Evolutionary conservation across 2,888 invertebrate genomes (phyloP).

Genomic region (Cyrtodaria siliqua): DNA sequence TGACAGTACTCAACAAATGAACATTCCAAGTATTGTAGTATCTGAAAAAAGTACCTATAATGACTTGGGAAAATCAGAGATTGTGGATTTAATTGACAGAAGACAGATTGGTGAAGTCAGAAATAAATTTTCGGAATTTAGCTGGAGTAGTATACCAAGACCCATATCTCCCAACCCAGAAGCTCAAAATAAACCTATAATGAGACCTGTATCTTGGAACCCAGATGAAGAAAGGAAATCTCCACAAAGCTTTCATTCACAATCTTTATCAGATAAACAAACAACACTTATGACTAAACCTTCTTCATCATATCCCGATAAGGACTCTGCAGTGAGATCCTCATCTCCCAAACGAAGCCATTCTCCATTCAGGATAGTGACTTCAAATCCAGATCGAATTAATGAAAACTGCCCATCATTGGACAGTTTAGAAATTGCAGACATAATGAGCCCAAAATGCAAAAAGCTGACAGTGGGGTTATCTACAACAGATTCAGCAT

Average conservation of each 20-base stretch:
- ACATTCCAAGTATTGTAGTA: conserved; percentile 59
- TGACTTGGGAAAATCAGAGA: too few relatives aligned
- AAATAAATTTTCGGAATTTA: not conserved
- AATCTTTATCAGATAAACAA: too few relatives aligned
- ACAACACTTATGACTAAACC: too few relatives aligned
- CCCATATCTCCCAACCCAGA: conserved; percentile 46
- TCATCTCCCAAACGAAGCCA: too few relatives aligned
- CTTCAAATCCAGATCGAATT: too few relatives aligned
- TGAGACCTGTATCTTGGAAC: too few relatives aligned
- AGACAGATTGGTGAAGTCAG: not conserved
- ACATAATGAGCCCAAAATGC: conserved; percentile 64
- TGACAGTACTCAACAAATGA: too few relatives aligned
- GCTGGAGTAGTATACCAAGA: not conserved
- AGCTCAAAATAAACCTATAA: conserved; percentile 14
- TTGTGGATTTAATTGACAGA: not conserved
- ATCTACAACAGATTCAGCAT: conserved; percentile 21
- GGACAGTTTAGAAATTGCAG: conserved; percentile 77
- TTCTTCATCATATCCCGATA: too few relatives aligned
- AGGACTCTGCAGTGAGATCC: too few relatives aligned
- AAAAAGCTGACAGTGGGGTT: not conserved
- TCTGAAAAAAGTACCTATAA: conserved; percentile 36
- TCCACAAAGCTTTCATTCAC: too few relatives aligned
- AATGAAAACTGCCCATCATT: conserved; percentile 27
- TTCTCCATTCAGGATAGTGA: too few relatives aligned
- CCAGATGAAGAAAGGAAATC: too few relatives aligned